These are phyloP conservation scores for Poecilobothrus nobilitatus DNA, from an alignment of 2,888 invertebrate genomes.

Conservation along the genomic window DNA sequence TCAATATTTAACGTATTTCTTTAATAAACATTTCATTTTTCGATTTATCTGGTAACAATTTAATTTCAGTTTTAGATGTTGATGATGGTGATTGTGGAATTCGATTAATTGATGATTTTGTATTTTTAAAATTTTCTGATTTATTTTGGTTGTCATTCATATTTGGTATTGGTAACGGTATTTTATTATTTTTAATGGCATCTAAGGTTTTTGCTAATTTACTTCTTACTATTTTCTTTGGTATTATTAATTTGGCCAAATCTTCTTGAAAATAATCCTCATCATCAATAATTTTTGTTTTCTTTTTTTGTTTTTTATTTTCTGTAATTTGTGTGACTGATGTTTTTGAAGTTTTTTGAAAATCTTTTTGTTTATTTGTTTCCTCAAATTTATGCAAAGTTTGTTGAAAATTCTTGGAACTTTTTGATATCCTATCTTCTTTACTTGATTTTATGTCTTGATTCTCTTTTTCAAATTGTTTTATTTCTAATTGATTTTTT, in stretches of 20 bases:
- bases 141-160: not conserved
- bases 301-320: slow-evolving; percentile 23
- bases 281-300: slow-evolving; percentile 23
- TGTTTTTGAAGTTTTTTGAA: not conserved
- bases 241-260: slow-evolving; percentile 37
- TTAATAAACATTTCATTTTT: not conserved
- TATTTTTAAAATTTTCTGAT: not conserved
- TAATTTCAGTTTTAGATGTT: not conserved
- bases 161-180: not conserved
- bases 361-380: not conserved
- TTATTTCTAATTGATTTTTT: not conserved
- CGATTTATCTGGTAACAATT: not conserved
- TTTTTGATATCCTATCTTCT: not conserved
- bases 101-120: not conserved
- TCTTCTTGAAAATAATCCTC: slow-evolving; percentile 24
- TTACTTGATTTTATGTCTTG: too few relatives aligned
- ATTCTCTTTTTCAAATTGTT: too few relatives aligned
- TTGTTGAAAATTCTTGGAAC: not conserved
- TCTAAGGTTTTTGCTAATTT: slow-evolving; percentile 35
- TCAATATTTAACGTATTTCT: not conserved
- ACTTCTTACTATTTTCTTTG: slow-evolving; percentile 37
- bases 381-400: too few relatives aligned
- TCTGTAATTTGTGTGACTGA: too few relatives aligned
- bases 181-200: slow-evolving; percentile 23
- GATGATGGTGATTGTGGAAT: too few relatives aligned